Evolutionary conservation across 1,140 invertebrate genomes (phyloP), one percentile per base, ranked within the genome.

Genomic region (Scaptomyza pallida): DNA sequence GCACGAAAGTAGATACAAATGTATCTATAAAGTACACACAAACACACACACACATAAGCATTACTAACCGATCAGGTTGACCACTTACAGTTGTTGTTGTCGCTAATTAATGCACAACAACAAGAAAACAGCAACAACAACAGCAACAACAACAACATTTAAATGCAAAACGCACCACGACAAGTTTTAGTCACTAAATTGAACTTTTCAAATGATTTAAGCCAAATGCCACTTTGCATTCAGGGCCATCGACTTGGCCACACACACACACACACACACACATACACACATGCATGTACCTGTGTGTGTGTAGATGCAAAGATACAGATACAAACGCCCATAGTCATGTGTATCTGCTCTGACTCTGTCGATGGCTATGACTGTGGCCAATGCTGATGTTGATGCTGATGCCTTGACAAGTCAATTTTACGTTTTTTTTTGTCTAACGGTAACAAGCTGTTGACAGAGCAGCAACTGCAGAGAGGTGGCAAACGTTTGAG

Each of bases 51-150:
- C 57, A 45, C 17, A 19, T 26, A 35, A n/a, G 44, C 77, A 57
- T 73, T 75, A 61, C 56, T 57, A 41, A 56, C 52, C 57, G 67
- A 35, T 70, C 64, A 73, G 55, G 41, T 50, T 40, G 43, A 45
- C 35, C 33, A 37, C 6, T 40, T 30, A 21, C 19, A 21, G 41
- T 17, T 51, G 44, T 56, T 65, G 62, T 67, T 67, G 21, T 67
- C 60, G 69, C 81, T 86, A 81, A 86, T 86, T 86, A 86, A 86
- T 86, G 82, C 80, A 78, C 72, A 79, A 48, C 59, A 59, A 63
- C 40, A 69, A 19, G 19, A 35, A 40, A 35, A 40, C 33, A 68
- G 26, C 41, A 54, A 55, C 43, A 45, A 63, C 52, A 70, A 59
- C 33, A 47, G 17, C 50, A 62, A 13, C 26, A 69, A 64, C 43